A percentile compares a stretch with the other conserved stretches of the same genome.
These are phyloP conservation scores for Tinea trinotella DNA, from an alignment of 2,888 invertebrate genomes.

Conservation along the genomic window DNA sequence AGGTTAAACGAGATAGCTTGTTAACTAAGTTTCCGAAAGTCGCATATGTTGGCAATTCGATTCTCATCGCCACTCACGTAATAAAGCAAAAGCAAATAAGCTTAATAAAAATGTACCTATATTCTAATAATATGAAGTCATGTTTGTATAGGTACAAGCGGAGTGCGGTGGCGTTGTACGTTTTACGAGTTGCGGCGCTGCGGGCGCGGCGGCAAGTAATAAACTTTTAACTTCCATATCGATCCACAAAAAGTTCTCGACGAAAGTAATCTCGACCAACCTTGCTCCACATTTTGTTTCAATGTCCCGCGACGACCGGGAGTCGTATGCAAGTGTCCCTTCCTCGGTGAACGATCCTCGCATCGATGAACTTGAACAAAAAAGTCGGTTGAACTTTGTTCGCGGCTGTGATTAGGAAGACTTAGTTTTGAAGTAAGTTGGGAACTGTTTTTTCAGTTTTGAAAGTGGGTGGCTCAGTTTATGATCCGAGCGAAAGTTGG, in stretches of 20 bases:
- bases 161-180: slow-evolving; percentile 18
- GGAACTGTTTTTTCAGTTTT: slow-evolving; percentile 67
- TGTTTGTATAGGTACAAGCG: slow-evolving; percentile 28
- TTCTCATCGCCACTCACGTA: not conserved
- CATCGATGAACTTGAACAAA: slow-evolving; percentile 69
- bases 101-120: slow-evolving; percentile 29
- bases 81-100: slow-evolving; percentile 16
- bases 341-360: slow-evolving; percentile 67
- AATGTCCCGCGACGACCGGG: slow-evolving; percentile 47
- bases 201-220: slow-evolving; percentile 39
- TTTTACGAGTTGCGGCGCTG: slow-evolving; percentile 19
- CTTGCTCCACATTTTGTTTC: slow-evolving; percentile 69
- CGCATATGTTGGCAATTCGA: not conserved
- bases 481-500: slow-evolving; percentile 71
- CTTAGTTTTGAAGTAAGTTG: slow-evolving; percentile 70
- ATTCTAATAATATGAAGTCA: not conserved
- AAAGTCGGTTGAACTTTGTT: slow-evolving; percentile 63
- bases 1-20: not conserved
- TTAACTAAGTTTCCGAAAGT: slow-evolving; percentile 4
- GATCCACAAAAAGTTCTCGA: slow-evolving; percentile 63
- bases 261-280: slow-evolving; percentile 67
- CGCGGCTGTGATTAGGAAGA: slow-evolving; percentile 71
- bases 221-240: slow-evolving; percentile 65
- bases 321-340: slow-evolving; percentile 69
- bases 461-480: slow-evolving; percentile 72